A percentile compares a stretch with the other conserved stretches of the same genome.
phyloP scores from a whole-genome alignment of 2,797 vertebrate species.

The Graptemys geographica region DNA sequence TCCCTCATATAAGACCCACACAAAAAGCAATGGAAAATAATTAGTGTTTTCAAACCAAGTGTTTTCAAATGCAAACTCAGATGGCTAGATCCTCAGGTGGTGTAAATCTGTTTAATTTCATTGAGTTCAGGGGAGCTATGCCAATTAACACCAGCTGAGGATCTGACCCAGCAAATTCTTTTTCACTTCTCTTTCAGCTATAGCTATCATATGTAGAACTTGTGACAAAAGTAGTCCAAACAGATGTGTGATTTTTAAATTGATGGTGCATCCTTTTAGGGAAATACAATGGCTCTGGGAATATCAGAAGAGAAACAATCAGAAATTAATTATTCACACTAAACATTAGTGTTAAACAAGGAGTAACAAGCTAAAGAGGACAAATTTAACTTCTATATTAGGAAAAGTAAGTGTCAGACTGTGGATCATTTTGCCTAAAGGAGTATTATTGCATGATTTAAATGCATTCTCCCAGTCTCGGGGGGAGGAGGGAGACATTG shows the following conservation, averaged over 20 bases:
- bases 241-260: neutral
- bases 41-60: neutral
- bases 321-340: neutral
- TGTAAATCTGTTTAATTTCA: neutral
- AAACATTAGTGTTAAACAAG: neutral
- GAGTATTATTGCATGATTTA: neutral
- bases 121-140: slow-evolving; percentile 23
- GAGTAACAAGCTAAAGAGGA: neutral
- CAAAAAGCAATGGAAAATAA: neutral
- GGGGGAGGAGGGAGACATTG: too few relatives aligned
- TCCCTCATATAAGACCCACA: neutral
- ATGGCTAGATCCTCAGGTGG: neutral
- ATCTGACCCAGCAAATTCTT: neutral
- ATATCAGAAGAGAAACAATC: neutral
- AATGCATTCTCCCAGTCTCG: neutral
- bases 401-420: neutral
- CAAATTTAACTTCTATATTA: neutral
- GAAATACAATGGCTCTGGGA: neutral
- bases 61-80: neutral
- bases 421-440: neutral
- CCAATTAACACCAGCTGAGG: neutral
- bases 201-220: neutral
- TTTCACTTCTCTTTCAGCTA: neutral
- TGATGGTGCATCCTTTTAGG: neutral
- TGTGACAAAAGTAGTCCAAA: neutral